Base-by-base conservation (phyloP, 2,888 invertebrate genomes). In the Caradrina clavipalpis region DNA sequence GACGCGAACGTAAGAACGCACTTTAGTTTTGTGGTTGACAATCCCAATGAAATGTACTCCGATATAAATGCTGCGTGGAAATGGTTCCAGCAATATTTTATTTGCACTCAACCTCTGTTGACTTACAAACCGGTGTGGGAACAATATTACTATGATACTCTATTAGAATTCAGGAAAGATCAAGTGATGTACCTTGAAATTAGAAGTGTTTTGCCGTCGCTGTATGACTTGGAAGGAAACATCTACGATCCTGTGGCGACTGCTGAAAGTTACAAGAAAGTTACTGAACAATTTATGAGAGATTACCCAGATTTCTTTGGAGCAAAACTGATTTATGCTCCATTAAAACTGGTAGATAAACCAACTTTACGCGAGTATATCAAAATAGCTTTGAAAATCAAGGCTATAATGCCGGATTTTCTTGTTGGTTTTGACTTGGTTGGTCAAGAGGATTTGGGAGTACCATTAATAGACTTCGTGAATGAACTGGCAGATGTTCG, bases 391-490 rank as follows among this genome's bases (percentile, higher is more conserved):
- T 90, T 83, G 68, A 78, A 87, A 78, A 89, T 97, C n/a, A 95
- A 97, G 86, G 87, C 83, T 0, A 86, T 87, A 51, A 96, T 97
- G 84, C 98, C 98, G 0, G 94, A 96, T 69, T 97, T 98, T 80
- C 90, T 98, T n/a, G 97, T 97, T 17, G 98, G 98, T 15, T 98
- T 98, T 78, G 98, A 98, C 94, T 95, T 98, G 70, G 98, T 98
- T 0, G 98, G 98, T 0, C 98, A 98, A 86, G 98, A 98, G 91
- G 98, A 98, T 85, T 91, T 96, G 66, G 98, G 98, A 0, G 87
- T 92, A 26, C 97, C 97, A 0, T 91, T 97, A 0, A 91, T 95
- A 49, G 94, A 97, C 1, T 98, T 97, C 82, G 87, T 97, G 0
- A 91, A 96, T 0, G 93, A 96, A 76, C 86, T 98, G 7, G 85